A percentile compares a stretch with the other conserved stretches of the same genome.
Evolutionary conservation across 2,888 invertebrate species (phyloP).

Genomic region (Apeira syringaria): DNA sequence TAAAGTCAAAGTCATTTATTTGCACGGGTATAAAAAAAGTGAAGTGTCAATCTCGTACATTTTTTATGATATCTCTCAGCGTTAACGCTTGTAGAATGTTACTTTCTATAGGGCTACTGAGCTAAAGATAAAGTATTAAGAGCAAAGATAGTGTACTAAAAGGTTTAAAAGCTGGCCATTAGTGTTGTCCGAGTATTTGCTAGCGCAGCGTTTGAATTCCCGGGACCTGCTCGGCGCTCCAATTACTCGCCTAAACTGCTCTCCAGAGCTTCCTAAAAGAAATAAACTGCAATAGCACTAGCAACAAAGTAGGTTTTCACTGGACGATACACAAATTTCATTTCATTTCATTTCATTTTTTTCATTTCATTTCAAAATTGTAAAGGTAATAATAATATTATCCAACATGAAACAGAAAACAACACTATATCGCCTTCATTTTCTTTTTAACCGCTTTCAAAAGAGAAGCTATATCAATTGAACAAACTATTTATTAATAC

Average conservation of each 20-base stretch:
- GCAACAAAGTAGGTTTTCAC: conserved; percentile 10
- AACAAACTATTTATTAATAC: too few relatives aligned
- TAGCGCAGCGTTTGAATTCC: conserved; percentile 7
- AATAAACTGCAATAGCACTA: conserved; percentile 29
- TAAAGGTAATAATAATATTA: neutral
- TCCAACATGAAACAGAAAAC: neutral
- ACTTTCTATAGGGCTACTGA: too few relatives aligned
- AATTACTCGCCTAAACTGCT: conserved; percentile 46
- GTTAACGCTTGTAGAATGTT: too few relatives aligned
- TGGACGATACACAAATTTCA: neutral
- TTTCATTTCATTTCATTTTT: too few relatives aligned
- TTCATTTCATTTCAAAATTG: too few relatives aligned
- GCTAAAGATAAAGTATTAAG: conserved; percentile 21
- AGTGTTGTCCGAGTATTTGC: conserved; percentile 38
- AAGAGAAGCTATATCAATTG: too few relatives aligned
- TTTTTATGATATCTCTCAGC: too few relatives aligned
- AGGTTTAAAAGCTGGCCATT: conserved; percentile 30
- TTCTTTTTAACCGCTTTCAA: too few relatives aligned
- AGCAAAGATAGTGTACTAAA: conserved; percentile 31
- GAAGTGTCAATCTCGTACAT: too few relatives aligned
- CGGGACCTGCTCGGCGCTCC: conserved; percentile 17
- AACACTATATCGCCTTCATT: too few relatives aligned
- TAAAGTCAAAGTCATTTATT: too few relatives aligned
- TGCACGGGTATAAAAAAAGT: too few relatives aligned
- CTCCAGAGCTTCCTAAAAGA: conserved; percentile 37